phyloP scores from a whole-genome alignment of 37 sponge, comb jelly and placozoan species.

The Hexactinellida sp. region DNA sequence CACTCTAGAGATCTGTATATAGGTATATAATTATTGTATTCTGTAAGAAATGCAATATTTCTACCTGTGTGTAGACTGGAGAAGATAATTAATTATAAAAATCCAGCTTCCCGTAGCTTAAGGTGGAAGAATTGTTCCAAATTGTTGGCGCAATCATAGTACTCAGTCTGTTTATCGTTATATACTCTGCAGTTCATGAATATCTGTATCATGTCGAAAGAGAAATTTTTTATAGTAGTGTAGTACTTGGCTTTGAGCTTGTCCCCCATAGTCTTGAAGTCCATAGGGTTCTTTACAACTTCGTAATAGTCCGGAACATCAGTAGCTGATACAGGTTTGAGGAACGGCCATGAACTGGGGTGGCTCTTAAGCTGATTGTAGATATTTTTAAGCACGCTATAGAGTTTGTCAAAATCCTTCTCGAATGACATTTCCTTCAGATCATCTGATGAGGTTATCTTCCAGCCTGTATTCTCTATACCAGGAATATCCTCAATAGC shows the following conservation, averaged over 20 bases:
- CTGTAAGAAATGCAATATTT: too few species aligned
- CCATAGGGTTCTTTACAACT: constrained; percentile 75
- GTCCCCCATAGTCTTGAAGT: constrained; percentile 66
- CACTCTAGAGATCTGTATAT: too few species aligned
- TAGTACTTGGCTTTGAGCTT: constrained; percentile 60
- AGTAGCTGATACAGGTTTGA: constrained; percentile 62
- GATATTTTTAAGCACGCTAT: background rate
- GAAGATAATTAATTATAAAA: too few species aligned
- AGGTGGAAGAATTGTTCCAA: constrained; percentile 66
- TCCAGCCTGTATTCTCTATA: constrained; percentile 24
- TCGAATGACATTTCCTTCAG: background rate
- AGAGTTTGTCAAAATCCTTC: background rate
- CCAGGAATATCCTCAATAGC: constrained; percentile 84
- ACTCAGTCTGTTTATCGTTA: constrained; percentile 67
- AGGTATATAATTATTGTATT: too few species aligned
- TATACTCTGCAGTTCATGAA: constrained; percentile 71
- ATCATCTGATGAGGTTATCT: background rate
- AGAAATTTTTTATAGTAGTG: constrained; percentile 47
- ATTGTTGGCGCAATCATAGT: constrained; percentile 45
- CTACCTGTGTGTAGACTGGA: too few species aligned
- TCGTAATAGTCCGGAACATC: constrained; percentile 79
- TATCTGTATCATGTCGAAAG: constrained; percentile 74
- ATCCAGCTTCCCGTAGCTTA: constrained; percentile 49
- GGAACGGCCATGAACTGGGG: constrained; percentile 69
- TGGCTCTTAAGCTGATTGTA: constrained; percentile 39